phyloP scores from a whole-genome alignment of 2,888 invertebrate genomes.

The Cheilosia urbana region DNA sequence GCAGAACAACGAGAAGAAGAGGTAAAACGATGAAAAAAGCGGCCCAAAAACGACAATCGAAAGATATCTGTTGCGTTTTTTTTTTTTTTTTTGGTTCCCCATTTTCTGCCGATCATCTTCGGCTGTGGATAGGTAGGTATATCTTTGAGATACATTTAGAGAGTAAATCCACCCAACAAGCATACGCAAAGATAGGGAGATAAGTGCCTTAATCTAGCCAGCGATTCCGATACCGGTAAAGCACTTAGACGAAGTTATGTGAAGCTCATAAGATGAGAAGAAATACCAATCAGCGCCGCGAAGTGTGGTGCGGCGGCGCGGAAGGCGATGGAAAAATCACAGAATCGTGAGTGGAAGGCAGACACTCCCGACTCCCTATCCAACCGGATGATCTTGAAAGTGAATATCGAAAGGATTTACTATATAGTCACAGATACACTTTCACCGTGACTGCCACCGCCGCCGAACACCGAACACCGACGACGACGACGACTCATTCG shows the following conservation, averaged over 20 bases:
- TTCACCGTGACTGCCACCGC: constrained; percentile 50
- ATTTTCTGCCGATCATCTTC: constrained; percentile 64
- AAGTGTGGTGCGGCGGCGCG: not conserved
- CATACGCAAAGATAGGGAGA: constrained; percentile 54
- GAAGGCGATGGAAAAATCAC: constrained; percentile 30
- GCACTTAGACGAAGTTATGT: constrained; percentile 59
- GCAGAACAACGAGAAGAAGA: constrained; percentile 41
- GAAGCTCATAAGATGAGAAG: constrained; percentile 10
- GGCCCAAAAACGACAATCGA: constrained; percentile 36
- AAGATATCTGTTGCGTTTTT: constrained; percentile 58
- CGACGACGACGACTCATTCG: not conserved
- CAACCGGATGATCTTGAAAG: constrained; percentile 66
- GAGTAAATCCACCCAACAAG: constrained; percentile 37
- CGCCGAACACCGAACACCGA: too few species aligned
- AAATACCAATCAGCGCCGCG: constrained; percentile 41
- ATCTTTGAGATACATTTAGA: constrained; percentile 57
- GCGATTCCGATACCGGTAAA: constrained; percentile 59
- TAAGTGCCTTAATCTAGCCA: constrained; percentile 67
- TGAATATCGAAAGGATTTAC: constrained; percentile 69
- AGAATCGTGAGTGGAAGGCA: constrained; percentile 64
- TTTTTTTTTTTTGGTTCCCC: constrained; percentile 17
- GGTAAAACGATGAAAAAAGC: constrained; percentile 25
- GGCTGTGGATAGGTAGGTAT: constrained; percentile 11
- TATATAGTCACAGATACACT: constrained; percentile 52
- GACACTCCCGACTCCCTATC: constrained; percentile 58